Conservation (phyloP, 2,797 vertebrate genomes). For the Gobionotothen gibberifrons region DNA sequence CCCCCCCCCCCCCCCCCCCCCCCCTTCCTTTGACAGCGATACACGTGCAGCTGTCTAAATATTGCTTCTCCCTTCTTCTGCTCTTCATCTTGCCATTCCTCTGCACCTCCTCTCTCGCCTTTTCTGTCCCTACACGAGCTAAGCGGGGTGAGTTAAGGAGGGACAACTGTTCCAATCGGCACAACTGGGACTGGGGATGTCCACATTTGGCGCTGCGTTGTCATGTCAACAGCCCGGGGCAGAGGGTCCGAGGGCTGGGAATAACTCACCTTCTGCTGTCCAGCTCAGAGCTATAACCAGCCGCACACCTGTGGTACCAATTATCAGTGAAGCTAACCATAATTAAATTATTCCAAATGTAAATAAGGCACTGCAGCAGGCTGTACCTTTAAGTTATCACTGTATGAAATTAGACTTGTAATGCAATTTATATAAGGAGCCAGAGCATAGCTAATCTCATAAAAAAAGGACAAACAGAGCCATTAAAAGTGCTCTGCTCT, state of each 20-base stretch:
- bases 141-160: constrained; percentile 60
- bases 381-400: constrained; percentile 17
- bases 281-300: constrained; percentile 48
- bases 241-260: constrained; percentile 42
- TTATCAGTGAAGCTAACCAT: constrained; percentile 40
- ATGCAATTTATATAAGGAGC: constrained; percentile 58
- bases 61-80: constrained; percentile 76
- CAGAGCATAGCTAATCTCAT: constrained; percentile 61
- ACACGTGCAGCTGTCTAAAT: constrained; percentile 86
- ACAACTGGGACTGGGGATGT: constrained; percentile 69
- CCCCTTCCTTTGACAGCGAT: constrained; percentile 61
- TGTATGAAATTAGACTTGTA: constrained; percentile 59
- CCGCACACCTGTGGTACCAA: constrained; percentile 60
- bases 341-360: constrained; percentile 56
- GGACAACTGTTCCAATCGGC: constrained; percentile 68
- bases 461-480: constrained; percentile 70
- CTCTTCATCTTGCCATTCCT: constrained; percentile 61
- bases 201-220: constrained; percentile 70
- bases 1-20: not conserved
- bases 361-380: constrained; percentile 30
- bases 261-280: constrained; percentile 63
- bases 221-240: constrained; percentile 50
- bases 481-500: constrained; percentile 68
- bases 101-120: constrained; percentile 39
- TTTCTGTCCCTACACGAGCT: constrained; percentile 60